These are phyloP conservation scores for Percina caprodes DNA, from an alignment of 2,113 vertebrate species.

Conservation along the genomic window DNA sequence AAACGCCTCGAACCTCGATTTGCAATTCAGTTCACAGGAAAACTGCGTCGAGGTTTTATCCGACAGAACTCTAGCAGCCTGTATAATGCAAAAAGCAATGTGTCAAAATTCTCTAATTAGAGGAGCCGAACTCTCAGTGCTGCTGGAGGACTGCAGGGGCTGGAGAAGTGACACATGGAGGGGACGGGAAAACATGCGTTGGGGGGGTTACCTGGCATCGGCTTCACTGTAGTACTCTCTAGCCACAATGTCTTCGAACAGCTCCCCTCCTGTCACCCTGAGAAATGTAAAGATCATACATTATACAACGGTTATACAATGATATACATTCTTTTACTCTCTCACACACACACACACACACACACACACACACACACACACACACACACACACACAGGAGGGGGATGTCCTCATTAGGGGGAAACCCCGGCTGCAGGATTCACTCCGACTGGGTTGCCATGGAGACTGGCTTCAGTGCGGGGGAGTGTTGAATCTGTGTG, in stretches of 20 bases:
- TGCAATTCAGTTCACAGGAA: conserved; percentile 37
- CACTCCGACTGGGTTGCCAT: conserved; percentile 83
- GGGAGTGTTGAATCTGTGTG: conserved; percentile 59
- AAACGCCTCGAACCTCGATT: conserved; percentile 30
- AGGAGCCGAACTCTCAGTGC: conserved; percentile 12
- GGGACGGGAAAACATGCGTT: conserved; percentile 71
- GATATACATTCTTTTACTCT: conserved; percentile 24
- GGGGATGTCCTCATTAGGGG: conserved; percentile 84
- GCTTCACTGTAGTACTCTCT: conserved; percentile 85
- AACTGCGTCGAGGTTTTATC: conserved; percentile 26
- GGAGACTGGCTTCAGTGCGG: conserved; percentile 82
- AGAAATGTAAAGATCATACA: conserved; percentile 29
- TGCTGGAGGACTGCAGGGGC: conserved; percentile 58
- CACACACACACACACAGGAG: conserved; percentile 52
- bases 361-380: conserved; percentile 40
- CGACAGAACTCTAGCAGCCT: conserved; percentile 6
- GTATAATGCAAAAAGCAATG: neutral
- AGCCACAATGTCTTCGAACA: conserved; percentile 85
- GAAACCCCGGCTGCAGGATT: conserved; percentile 85
- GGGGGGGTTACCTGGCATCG: neutral
- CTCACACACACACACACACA: conserved; percentile 43
- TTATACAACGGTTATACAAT: conserved; percentile 17
- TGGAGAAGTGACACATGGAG: conserved; percentile 46
- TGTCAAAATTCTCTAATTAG: conserved; percentile 49
- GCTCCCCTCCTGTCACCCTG: conserved; percentile 86